Conservation (phyloP, 2,797 vertebrate species). For the Pogoniulus pusillus region DNA sequence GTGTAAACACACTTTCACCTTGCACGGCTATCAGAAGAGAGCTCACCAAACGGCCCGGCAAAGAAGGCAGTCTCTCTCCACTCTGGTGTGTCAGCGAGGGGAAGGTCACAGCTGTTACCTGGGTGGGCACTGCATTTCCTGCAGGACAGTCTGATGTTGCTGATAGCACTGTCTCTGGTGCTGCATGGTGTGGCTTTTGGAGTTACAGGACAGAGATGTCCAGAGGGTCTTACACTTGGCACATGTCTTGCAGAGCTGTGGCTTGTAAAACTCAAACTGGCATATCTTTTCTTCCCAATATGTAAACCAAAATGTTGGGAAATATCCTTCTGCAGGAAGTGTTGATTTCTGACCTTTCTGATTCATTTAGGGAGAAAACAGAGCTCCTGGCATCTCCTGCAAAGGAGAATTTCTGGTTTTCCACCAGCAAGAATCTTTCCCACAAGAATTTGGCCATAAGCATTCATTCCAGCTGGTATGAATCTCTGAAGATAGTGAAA, state of each 20-base stretch:
- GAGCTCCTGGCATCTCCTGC: slow-evolving; percentile 48
- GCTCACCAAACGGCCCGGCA: background rate
- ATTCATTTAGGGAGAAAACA: slow-evolving; percentile 41
- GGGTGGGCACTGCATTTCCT: background rate
- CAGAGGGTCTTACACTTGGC: background rate
- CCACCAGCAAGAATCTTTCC: slow-evolving; percentile 12
- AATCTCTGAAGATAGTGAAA: slow-evolving; percentile 9
- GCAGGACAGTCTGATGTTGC: background rate
- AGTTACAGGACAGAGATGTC: background rate
- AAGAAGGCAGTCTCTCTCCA: background rate
- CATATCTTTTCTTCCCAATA: background rate
- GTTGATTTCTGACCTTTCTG: slow-evolving; percentile 10
- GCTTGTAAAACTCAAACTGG: background rate
- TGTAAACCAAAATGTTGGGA: slow-evolving; percentile 11
- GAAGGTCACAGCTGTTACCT: background rate
- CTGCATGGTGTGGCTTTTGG: background rate
- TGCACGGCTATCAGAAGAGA: background rate
- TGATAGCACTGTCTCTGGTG: background rate
- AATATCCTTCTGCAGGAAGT: background rate
- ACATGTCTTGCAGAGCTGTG: background rate
- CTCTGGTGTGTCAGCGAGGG: background rate
- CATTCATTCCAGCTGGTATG: background rate
- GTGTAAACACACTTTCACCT: slow-evolving; percentile 30
- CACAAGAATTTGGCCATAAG: slow-evolving; percentile 49
- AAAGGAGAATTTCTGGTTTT: slow-evolving; percentile 42